Conservation (phyloP, 2,113 vertebrate genomes). For the Leuciscus idus region DNA sequence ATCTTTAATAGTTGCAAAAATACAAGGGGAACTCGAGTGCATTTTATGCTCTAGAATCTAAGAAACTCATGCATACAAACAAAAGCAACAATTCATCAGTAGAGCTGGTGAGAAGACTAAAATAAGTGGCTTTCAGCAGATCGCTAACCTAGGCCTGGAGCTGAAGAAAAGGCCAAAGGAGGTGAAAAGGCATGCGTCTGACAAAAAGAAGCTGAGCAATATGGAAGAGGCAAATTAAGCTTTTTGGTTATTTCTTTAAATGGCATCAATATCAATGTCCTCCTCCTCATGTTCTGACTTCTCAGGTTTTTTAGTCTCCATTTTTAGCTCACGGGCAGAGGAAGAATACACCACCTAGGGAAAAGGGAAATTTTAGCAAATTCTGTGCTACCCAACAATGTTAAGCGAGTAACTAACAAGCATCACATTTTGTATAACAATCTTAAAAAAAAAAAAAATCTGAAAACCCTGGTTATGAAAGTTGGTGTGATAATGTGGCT, state of each 20-base stretch:
- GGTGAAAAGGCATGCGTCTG: constrained; percentile 52
- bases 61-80: constrained; percentile 61
- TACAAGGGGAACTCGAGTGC: constrained; percentile 64
- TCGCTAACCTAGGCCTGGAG: constrained; percentile 44
- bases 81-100: constrained; percentile 54
- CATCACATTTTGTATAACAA: neutral
- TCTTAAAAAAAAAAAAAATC: neutral
- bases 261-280: constrained; percentile 97
- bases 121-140: constrained; percentile 51
- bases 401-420: neutral
- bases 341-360: constrained; percentile 93
- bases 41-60: constrained; percentile 58
- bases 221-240: constrained; percentile 44
- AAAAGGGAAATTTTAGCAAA: neutral
- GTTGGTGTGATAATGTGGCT: neutral
- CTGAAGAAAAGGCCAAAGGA: constrained; percentile 40
- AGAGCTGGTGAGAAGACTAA: constrained; percentile 45
- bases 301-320: constrained; percentile 91
- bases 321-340: constrained; percentile 91
- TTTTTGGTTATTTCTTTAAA: constrained; percentile 75
- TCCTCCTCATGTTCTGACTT: constrained; percentile 85
- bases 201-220: constrained; percentile 48
- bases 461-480: neutral
- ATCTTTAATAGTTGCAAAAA: constrained; percentile 80
- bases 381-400: neutral